Conservation (phyloP, 2,888 invertebrate species). For the Synergus gifuensis region DNA sequence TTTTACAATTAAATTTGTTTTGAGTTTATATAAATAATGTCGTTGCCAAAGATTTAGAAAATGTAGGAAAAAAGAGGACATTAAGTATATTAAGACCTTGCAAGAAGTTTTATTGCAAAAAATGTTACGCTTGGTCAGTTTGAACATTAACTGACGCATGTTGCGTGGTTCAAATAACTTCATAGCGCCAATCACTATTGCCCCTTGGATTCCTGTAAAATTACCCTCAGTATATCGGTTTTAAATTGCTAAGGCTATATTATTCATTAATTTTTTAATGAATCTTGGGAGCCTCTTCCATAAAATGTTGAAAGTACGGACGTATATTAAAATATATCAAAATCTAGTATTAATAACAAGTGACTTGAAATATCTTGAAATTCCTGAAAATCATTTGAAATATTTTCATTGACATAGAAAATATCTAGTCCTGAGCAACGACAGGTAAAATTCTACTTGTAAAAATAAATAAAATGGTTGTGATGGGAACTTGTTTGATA, state of each 20-base stretch:
- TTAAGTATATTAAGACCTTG: background rate
- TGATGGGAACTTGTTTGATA: too few relatives aligned
- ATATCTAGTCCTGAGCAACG: too few relatives aligned
- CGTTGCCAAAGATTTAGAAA: background rate
- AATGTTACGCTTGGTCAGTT: background rate
- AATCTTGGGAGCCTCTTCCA: background rate
- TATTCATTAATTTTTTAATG: background rate
- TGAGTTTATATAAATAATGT: background rate
- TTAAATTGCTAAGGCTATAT: slow-evolving; percentile 6
- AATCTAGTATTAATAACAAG: too few relatives aligned
- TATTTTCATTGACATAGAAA: too few relatives aligned
- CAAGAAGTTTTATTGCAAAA: background rate
- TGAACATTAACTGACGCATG: slow-evolving; percentile 6
- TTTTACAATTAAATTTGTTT: too few relatives aligned
- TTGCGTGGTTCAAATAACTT: slow-evolving; percentile 22
- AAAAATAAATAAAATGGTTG: too few relatives aligned
- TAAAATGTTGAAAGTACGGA: background rate
- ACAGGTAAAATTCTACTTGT: too few relatives aligned
- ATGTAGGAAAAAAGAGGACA: background rate
- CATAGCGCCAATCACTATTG: background rate
- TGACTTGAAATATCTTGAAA: too few relatives aligned
- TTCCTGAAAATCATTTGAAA: too few relatives aligned
- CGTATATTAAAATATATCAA: too few relatives aligned
- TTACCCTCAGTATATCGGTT: background rate
- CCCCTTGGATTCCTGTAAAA: slow-evolving; percentile 20